Percentiles rank a stretch among this genome's conserved stretches.
These are phyloP conservation scores for Ennomos erosarius DNA, from an alignment of 2,888 invertebrate species.

Conservation along the genomic window DNA sequence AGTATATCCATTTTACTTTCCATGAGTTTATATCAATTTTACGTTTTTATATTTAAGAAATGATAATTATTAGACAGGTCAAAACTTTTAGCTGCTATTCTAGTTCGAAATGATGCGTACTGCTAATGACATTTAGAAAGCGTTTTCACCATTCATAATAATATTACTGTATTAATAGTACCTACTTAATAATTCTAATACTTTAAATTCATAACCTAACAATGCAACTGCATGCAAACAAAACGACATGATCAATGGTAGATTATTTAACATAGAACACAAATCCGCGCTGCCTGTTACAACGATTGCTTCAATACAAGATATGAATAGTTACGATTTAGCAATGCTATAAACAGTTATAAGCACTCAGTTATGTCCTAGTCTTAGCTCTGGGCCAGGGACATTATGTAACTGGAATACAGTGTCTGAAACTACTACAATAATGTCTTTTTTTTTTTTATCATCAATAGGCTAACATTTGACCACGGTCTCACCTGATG, in stretches of 20 bases:
- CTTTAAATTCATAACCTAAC: slow-evolving; percentile 20
- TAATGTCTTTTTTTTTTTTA: too few species aligned
- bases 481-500: too few species aligned
- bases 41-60: too few species aligned
- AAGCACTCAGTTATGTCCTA: slow-evolving; percentile 45
- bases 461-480: too few species aligned
- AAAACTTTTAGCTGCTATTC: too few species aligned
- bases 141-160: too few species aligned
- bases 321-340: slow-evolving; percentile 65
- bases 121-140: too few species aligned
- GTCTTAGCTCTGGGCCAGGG: slow-evolving; percentile 34
- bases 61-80: too few species aligned
- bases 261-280: slow-evolving; percentile 37
- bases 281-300: slow-evolving; percentile 50
- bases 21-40: too few species aligned
- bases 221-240: slow-evolving; percentile 11
- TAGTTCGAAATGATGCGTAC: too few species aligned
- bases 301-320: slow-evolving; percentile 55
- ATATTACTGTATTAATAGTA: too few species aligned
- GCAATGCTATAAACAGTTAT: slow-evolving; percentile 60
- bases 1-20: too few species aligned
- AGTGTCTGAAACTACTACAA: slow-evolving; percentile 6
- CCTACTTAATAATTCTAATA: background rate
- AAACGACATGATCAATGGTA: slow-evolving; percentile 3
- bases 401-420: slow-evolving; percentile 24